Evolutionary conservation across 2,888 invertebrate species (phyloP), one percentile per base, ranked within the genome.

Genomic region (Spatulosminthurus flaviceps): DNA sequence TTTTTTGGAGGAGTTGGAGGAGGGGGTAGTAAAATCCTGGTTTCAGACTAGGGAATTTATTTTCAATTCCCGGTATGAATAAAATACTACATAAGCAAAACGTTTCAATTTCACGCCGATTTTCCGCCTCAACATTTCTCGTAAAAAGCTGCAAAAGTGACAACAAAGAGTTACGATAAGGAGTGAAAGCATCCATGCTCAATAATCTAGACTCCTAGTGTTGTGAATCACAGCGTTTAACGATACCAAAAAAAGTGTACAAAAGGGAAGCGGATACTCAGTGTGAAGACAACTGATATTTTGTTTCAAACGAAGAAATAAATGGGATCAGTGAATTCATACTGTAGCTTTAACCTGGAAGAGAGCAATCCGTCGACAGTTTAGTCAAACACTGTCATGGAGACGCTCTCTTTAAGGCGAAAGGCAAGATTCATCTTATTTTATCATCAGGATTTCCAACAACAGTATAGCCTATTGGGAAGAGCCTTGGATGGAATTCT

Each of bases 331-430:
- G 24, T 51, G 51, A 51, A 9, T 51, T 51, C 16, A 51, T 9
- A 2, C n/a, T 16, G 51, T 60, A 83, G 83, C 85, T 84, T 84
- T 84, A 82, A 80, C 83, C 84, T 85, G 82, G 80, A 97, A 96
- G 96, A 96, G 96, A 97, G 96, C 96, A 95, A 96, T 96, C 96
- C 96, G 95, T 96, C 95, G 96, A 97, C 96, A 96, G 96, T 97
- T 95, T 93, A 93, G 94, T 89, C 90, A 90, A 90, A 90, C 92
- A 96, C 96, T 96, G 96, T 96, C 96, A 96, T 96, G 96, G 96
- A 96, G 95, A 96, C 96, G 96, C 96, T 96, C 96, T 96, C 96
- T 96, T 96, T 96, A 96, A 95, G 93, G 94, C 75, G 81, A 84
- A 84, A 84, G 79, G 83, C 82, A 77, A 80, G 26, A 72, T 64